Percentiles rank a stretch among this genome's conserved stretches.
Evolutionary conservation across 2,797 vertebrate genomes (phyloP).

Genomic region (Tragelaphus eurycerus): DNA sequence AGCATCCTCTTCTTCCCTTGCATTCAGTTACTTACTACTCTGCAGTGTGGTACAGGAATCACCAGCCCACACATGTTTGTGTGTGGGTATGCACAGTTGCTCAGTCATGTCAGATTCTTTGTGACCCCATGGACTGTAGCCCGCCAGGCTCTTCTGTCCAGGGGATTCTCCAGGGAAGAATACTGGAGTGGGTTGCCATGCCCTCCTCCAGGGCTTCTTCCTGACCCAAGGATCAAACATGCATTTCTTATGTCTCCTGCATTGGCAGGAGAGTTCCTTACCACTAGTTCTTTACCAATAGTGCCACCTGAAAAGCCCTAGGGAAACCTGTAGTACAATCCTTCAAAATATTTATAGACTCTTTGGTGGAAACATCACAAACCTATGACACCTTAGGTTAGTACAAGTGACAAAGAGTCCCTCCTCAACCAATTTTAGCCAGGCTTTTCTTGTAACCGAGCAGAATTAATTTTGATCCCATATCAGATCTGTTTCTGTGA

Average conservation of each 20-base stretch:
- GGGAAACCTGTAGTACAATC: background rate
- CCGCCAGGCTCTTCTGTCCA: background rate
- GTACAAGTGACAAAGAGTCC: background rate
- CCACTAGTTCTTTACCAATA: background rate
- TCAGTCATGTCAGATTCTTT: background rate
- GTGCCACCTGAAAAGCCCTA: background rate
- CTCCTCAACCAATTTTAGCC: background rate
- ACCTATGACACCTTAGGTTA: background rate
- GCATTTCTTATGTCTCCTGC: background rate
- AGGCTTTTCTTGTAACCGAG: background rate
- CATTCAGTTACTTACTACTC: too few species aligned
- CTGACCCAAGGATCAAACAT: background rate
- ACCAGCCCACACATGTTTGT: background rate
- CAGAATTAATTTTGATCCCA: background rate
- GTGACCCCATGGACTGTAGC: background rate
- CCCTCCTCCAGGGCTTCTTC: background rate
- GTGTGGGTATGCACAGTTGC: background rate
- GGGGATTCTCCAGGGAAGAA: background rate
- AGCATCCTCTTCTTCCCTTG: background rate
- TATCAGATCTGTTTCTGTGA: background rate
- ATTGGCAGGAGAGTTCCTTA: background rate
- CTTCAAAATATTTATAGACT: background rate
- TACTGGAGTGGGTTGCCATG: background rate
- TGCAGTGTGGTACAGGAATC: background rate
- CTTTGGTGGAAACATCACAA: background rate